Base-by-base conservation (phyloP, 1,140 invertebrate species). In the Mactra quadrangularis region DNA sequence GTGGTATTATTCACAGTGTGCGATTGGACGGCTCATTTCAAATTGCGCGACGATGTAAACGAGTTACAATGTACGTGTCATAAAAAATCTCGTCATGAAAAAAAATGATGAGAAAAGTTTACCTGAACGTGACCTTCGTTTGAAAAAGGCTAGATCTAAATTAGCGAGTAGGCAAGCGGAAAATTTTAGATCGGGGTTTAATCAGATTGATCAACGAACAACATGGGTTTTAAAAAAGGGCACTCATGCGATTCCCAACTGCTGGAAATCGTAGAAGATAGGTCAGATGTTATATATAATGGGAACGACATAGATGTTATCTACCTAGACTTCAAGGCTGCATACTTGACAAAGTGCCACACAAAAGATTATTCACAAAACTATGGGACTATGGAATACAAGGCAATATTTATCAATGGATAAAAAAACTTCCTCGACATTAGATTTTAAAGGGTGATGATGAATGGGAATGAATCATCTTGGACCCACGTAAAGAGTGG, bases 401-500 rank as follows among this genome's bases (percentile, higher is more conserved):
- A 7, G 57, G 31, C 0, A 55, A 52, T 31, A 19, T 33, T 4
- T 35, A 33, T 47, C 57, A 62, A 7, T 86, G 85, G 85, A 82
- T 81, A n/a, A 52, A n/a, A 70, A 72, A 50, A 57, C 17, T 87
- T 82, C 35, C 41, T 87, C 11, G 70, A 17, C 17, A 68, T 76
- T 55, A 64, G 74, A 27, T 7, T 31, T 25, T 84, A 87, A 55
- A 38, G 64, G 50, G 86, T 87, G 0, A 33, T 53, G 19, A 27
- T 86, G 22, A 84, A 83, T 33, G 70, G 57, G 15, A 59, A 6
- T 19, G 9, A 19, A 3, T 87, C 86, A 33, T 15, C 29, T 17
- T 72, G 60, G 79, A 11, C 35, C 38, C n/a, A 41, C 2, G 66
- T 87, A 25, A 82, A 64, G 22, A 82, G 83, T 62, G 78, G 83